Base-by-base conservation (phyloP, 2,888 invertebrate species). In the Mythimna lalbum region DNA sequence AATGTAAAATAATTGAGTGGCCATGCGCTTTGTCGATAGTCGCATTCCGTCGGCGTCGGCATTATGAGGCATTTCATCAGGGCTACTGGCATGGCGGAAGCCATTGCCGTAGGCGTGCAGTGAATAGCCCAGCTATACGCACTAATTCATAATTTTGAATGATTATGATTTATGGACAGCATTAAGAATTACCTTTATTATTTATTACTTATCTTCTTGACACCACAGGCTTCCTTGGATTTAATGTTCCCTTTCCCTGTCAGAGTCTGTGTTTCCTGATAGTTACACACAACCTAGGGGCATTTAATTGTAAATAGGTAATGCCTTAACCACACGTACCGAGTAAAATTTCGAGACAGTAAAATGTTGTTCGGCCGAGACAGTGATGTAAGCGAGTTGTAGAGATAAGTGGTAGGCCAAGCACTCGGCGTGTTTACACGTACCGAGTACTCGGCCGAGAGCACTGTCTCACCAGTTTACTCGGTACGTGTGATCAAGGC, bases 51-150 rank as follows among this genome's bases (percentile, higher is more conserved):
- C 71, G 74, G 69, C 71, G 66, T 71, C 21, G 53, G 57, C 21
- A 76, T 82, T 85, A 83, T 73, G 74, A 80, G 69, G 78, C 67
- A 70, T 71, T 87, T 82, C 86, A 81, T 82, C 82, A 86, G 80
- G 63, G 63, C 71, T 76, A 62, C 43, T 43, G 39, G 52, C 33
- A 63, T 71, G 56, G 43, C 83, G 87, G 88, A 88, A 86, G 86
- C 76, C 69, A 85, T 71, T 64, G 78, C 76, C 57, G 78, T 70
- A 60, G 76, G 70, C 86, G 78, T 77, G 75, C 71, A 39, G 53
- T 75, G 74, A 80, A 83, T 78, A 78, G 69, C 59, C 56, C 72
- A 68, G 50, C 23, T 73, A 63, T 61, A 47, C 56, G 33, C 49
- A 76, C 57, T 72, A 67, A 83, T 80, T 82, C 69, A 76, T 72